Conservation (phyloP, 1,140 invertebrate genomes). For the Heliothis virescens region DNA sequence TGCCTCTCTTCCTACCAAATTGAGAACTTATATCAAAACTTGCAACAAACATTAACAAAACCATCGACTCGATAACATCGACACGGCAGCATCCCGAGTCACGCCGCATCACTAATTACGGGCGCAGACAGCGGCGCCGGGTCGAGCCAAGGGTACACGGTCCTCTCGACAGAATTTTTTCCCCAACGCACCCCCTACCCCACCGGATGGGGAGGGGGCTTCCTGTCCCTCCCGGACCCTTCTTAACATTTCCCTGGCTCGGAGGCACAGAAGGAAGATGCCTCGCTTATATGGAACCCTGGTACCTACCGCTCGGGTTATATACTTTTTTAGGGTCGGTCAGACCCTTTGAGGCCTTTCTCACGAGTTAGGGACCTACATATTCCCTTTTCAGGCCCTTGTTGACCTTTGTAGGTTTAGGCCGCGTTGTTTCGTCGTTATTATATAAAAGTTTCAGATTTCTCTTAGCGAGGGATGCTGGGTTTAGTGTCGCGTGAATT, state of each 20-base stretch:
- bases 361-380: slow-evolving; percentile 78
- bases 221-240: slow-evolving; percentile 80
- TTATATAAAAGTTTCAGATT: slow-evolving; percentile 53
- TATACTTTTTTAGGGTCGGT: slow-evolving; percentile 84
- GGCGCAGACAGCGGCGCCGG: slow-evolving; percentile 78
- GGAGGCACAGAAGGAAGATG: slow-evolving; percentile 82
- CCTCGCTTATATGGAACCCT: slow-evolving; percentile 80
- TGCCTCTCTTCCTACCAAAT: no score
- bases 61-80: slow-evolving; percentile 58
- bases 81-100: slow-evolving; percentile 63
- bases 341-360: slow-evolving; percentile 78
- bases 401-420: slow-evolving; percentile 74
- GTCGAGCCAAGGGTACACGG: slow-evolving; percentile 80
- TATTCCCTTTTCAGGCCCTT: slow-evolving; percentile 74
- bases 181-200: slow-evolving; percentile 75
- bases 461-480: slow-evolving; percentile 37
- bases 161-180: slow-evolving; percentile 82
- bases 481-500: slow-evolving; percentile 35
- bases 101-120: slow-evolving; percentile 82
- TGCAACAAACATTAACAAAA: not conserved
- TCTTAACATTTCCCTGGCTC: slow-evolving; percentile 84
- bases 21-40: no score
- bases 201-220: slow-evolving; percentile 72
- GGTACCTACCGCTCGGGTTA: slow-evolving; percentile 77
- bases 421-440: slow-evolving; percentile 62